These are phyloP conservation scores for Phoebastria nigripes DNA, from an alignment of 2,797 vertebrate genomes.

Conservation along the genomic window DNA sequence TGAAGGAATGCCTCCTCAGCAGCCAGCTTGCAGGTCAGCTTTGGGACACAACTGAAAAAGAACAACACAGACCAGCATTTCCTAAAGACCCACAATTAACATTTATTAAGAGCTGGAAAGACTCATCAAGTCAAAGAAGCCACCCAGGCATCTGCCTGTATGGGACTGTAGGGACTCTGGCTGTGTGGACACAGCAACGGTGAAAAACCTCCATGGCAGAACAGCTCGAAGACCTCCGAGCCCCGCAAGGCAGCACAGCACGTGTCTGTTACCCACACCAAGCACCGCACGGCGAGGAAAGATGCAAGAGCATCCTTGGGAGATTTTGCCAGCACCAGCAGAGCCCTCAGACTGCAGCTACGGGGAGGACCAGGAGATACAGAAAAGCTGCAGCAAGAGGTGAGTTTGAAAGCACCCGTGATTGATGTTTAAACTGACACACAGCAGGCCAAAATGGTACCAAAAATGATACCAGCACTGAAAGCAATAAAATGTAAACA, in stretches of 20 bases:
- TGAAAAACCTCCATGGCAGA: not conserved
- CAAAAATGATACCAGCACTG: not conserved
- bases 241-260: fast-evolving
- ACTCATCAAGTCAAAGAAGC: not conserved
- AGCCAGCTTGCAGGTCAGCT: not conserved
- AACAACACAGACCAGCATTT: not conserved
- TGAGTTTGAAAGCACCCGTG: not conserved
- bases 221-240: fast-evolving
- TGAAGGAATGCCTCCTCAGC: not conserved
- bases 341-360: not conserved
- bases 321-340: not conserved
- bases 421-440: not conserved
- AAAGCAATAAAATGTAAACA: not conserved
- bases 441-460: not conserved
- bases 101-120: not conserved
- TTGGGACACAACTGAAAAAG: not conserved
- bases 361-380: not conserved
- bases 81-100: not conserved
- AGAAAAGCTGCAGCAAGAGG: not conserved
- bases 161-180: not conserved
- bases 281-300: fast-evolving
- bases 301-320: not conserved
- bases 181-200: not conserved
- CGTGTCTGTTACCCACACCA: not conserved
- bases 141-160: not conserved